A percentile compares a stretch with the other conserved stretches of the same genome.
phyloP scores from a whole-genome alignment of 2,888 invertebrate species.

The Diaphora mendica region DNA sequence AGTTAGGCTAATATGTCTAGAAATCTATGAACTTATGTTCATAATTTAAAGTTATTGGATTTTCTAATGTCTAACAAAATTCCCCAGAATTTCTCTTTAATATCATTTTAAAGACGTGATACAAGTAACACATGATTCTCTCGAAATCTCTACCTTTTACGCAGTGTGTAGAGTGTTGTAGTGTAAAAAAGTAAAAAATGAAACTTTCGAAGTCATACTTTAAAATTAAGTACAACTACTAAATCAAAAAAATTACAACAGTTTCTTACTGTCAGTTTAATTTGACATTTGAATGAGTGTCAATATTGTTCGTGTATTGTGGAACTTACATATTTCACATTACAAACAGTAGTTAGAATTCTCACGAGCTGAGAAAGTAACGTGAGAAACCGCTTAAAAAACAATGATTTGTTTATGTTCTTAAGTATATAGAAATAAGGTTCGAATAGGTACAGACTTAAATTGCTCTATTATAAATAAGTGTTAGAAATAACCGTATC shows the following conservation, averaged over 20 bases:
- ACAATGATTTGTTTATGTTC: conserved; percentile 32
- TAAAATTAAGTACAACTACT: background rate
- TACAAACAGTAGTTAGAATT: conserved; percentile 50
- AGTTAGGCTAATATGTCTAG: background rate
- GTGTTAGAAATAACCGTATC: conserved; percentile 35
- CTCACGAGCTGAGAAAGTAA: conserved; percentile 71
- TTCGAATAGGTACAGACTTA: conserved; percentile 29
- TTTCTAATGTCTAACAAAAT: background rate
- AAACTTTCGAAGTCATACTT: background rate
- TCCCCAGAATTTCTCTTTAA: background rate
- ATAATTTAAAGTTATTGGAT: background rate
- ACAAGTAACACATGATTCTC: background rate
- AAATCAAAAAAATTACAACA: background rate
- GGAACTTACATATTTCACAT: conserved; percentile 43
- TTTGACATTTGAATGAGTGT: background rate
- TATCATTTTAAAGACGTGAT: background rate
- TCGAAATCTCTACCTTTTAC: no score
- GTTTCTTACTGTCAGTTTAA: background rate
- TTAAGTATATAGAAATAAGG: conserved; percentile 32
- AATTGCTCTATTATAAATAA: conserved; percentile 49
- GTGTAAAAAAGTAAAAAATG: no score
- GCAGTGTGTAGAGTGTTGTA: no score
- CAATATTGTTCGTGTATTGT: conserved; percentile 12
- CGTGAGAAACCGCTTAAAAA: conserved; percentile 60
- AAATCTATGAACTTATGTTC: background rate